Evolutionary conservation across 1,140 invertebrate genomes (phyloP), one percentile per base, ranked within the genome.

Genomic region (Ceratosolen solmsi): DNA sequence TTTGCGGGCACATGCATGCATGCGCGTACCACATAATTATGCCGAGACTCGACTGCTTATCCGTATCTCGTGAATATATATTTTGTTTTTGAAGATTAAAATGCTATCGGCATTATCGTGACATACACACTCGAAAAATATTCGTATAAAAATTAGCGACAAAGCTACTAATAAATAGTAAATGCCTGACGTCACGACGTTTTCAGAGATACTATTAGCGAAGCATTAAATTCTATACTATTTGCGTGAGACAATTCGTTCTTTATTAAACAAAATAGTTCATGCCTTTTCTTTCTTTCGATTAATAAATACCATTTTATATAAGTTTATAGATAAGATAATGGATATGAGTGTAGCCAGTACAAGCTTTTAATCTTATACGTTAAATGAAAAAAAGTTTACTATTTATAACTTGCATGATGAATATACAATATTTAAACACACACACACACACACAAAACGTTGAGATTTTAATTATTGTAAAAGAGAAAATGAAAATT

Each of bases 11-110:
- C 17, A 5, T 58, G n/a, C 54, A 15, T 25, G 54, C 54, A 15
- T 58, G 54, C 54, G 54, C 20, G 54, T 5, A 4, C 13, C 41
- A 13, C 41, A 46, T n/a, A n/a, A n/a, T n/a, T n/a, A n/a, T n/a
- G n/a, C n/a, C n/a, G n/a, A n/a, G n/a, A n/a, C n/a, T n/a, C n/a
- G n/a, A n/a, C n/a, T 46, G 13, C 41, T 63, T 63, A 63, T 63
- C n/a, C 30, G 13, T 63, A 1, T 33, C 13, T 63, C 13, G 58
- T 11, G 5, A 60, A 17, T n/a, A 30, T 60, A 3, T 2, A 63
- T 65, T 38, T 22, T n/a, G 36, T 38, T 38, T 65, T 68, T 68
- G 33, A 68, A 68, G 33, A 68, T 38, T 68, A 63, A 63, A 63
- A 63, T 63, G 9, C 20, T 38, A 38, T n/a, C 20, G 8, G 33